Evolutionary conservation across 1,140 invertebrate species (phyloP).

Genomic region (Brachionus manjavacas): DNA sequence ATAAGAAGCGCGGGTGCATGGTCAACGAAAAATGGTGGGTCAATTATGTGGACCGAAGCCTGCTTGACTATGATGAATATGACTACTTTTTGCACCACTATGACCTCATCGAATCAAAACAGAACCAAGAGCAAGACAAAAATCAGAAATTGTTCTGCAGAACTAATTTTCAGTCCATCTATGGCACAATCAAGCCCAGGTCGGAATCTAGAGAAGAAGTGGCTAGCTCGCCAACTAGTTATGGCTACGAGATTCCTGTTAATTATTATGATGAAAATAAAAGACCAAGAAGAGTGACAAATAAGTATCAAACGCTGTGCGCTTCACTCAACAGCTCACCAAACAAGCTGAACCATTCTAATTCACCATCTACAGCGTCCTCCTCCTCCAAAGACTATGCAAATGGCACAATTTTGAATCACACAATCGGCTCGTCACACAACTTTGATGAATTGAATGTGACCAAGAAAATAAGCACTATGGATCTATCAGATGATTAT

Average conservation of each 20-base stretch:
- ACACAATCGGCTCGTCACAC: neutral
- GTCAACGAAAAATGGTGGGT: slow-evolving; percentile 19
- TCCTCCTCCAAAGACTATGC: neutral
- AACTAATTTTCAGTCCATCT: neutral
- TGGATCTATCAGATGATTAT: neutral
- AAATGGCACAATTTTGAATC: neutral
- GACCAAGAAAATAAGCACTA: neutral
- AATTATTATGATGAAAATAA: slow-evolving; percentile 26
- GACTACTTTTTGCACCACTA: slow-evolving; percentile 1
- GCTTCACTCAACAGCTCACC: neutral
- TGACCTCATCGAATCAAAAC: neutral
- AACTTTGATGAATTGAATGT: neutral
- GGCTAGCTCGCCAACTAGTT: neutral
- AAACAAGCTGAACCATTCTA: neutral
- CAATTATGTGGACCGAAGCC: neutral
- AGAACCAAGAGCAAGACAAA: neutral
- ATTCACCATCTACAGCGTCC: neutral
- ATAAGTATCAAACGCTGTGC: neutral
- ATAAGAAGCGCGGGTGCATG: slow-evolving; percentile 23
- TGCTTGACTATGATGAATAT: neutral
- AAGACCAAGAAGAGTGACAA: neutral
- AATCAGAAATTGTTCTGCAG: neutral
- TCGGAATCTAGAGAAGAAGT: neutral
- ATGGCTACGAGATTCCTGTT: neutral
- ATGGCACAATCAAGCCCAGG: neutral